Conservation (phyloP, 2,888 invertebrate genomes). For the Papilio protenor region DNA sequence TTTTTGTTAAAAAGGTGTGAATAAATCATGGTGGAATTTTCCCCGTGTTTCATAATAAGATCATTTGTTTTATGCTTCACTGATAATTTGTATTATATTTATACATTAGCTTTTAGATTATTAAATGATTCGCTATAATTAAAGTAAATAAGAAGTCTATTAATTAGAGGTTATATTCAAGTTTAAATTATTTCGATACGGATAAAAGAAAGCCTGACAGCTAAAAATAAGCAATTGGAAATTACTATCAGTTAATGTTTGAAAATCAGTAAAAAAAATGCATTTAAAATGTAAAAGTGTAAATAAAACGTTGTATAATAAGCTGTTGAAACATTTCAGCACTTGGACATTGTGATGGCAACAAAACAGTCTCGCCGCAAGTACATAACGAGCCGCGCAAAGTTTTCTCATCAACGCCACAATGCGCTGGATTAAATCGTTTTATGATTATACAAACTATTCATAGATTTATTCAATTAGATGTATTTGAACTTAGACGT, state of each 20-base stretch:
- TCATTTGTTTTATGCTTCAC: constrained; percentile 1
- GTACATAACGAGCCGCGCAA: constrained; percentile 8
- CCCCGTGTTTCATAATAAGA: constrained; percentile 18
- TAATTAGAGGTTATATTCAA: background rate
- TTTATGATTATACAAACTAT: background rate
- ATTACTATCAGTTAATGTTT: background rate
- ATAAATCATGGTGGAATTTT: constrained; percentile 25
- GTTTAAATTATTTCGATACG: background rate
- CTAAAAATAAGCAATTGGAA: background rate
- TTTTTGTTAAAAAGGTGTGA: constrained; percentile 1
- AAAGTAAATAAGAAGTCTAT: background rate
- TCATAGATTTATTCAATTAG: background rate
- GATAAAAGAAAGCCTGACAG: background rate
- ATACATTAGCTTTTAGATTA: too few species aligned
- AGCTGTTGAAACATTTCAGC: constrained; percentile 9
- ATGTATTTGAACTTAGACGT: background rate
- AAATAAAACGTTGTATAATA: background rate
- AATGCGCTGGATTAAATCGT: constrained; percentile 11
- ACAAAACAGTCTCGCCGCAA: constrained; percentile 1
- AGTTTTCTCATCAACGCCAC: constrained; percentile 15
- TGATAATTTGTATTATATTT: background rate
- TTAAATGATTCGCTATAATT: too few species aligned
- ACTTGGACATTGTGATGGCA: constrained; percentile 19
- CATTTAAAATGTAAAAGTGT: background rate
- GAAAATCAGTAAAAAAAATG: background rate